Evolutionary conservation across 2,797 vertebrate species (phyloP), one percentile per base, ranked within the genome.

Genomic region (Protonibea diacanthus): DNA sequence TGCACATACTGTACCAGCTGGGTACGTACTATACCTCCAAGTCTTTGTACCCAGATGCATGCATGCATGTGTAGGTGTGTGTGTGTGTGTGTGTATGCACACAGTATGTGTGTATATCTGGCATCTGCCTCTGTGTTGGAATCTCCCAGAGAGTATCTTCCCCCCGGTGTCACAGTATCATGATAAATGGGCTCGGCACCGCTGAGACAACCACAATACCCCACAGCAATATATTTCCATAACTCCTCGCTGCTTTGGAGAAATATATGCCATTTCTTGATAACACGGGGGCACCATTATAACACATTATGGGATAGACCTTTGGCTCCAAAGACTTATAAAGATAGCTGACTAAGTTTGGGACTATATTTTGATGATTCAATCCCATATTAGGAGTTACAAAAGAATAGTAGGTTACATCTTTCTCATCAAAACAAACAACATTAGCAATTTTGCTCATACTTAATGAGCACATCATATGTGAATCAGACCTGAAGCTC

Each of bases 211-310:
- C 90, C 88, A 90, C 89, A 92, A 90, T 89, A 85, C 85, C 92
- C 90, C 83, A 81, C 71, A 91, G 92, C 86, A 92, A 92, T 92
- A 90, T 89, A 93, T 93, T 93, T 92, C 91, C 92, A 93, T 93
- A 92, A 91, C 82, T 91, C 77, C 62, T 88, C 73, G 56, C 82
- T 83, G 82, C 89, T 89, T 88, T 86, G 80, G 80, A 91, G 84
- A 85, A 91, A 90, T 93, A 91, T 87, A 86, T 87, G 86, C 82
- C 80, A 74, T 85, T 88, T 74, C 76, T 86, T 89, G 86, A 92
- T 88, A 91, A 90, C 89, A 92, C 71, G 3, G 78, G 77, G 86
- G 86, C 82, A 80, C 79, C 83, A 91, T 90, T 91, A 92, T 86
- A 79, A 80, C 81, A 90, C 78, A 90, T 91, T 88, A 91, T 84